A percentile compares a stretch with the other conserved stretches of the same genome.
Conservation (phyloP, 92 coral and sea anemone genomes). For the Blastomussa wellsi region DNA sequence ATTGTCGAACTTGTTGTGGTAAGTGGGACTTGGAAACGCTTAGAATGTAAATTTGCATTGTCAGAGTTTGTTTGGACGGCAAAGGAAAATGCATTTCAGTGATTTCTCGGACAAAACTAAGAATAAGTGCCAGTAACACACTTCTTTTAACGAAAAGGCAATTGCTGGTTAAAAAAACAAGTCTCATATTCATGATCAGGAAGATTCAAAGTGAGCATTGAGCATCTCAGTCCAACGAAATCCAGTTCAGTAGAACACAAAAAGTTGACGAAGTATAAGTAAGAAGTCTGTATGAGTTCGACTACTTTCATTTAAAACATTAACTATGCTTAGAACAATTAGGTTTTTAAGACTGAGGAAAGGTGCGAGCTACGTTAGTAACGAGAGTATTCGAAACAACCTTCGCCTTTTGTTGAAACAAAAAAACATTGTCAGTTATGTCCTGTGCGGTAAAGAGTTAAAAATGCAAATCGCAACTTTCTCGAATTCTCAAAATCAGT, state of each 20-base stretch:
- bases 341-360: neutral
- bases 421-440: neutral
- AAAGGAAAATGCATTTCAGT: neutral
- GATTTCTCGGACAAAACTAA: conserved; percentile 3
- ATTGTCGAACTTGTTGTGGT: conserved; percentile 56
- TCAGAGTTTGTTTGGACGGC: neutral
- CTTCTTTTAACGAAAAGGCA: neutral
- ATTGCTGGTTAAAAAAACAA: neutral
- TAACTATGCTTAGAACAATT: neutral
- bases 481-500: neutral
- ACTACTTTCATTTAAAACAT: neutral
- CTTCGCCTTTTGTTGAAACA: neutral
- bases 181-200: neutral
- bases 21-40: conserved; percentile 13
- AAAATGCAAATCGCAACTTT: neutral
- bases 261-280: neutral
- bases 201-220: neutral
- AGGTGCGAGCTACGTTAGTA: neutral
- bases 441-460: neutral
- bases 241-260: neutral
- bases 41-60: conserved; percentile 2
- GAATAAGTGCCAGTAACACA: conserved; percentile 24
- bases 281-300: neutral
- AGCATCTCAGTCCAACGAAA: neutral
- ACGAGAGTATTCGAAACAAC: neutral